Conservation (phyloP, 2,888 invertebrate species). For the Metellina segmentata region DNA sequence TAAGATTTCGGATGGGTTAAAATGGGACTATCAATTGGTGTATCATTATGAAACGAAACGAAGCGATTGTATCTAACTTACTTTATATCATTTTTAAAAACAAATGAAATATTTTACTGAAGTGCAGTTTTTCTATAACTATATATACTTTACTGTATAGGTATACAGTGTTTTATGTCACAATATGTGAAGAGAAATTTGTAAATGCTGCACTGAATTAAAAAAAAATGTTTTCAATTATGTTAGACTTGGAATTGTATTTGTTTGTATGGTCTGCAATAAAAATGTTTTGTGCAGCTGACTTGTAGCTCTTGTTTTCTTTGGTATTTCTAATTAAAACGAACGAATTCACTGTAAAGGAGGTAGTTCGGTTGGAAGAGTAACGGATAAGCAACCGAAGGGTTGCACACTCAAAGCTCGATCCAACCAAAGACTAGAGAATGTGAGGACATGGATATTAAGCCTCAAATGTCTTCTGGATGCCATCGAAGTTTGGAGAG, state of each 20-base stretch:
- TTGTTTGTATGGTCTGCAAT: conserved; percentile 42
- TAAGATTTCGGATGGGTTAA: not conserved
- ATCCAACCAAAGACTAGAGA: too few species aligned
- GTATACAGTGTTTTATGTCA: not conserved
- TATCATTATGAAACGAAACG: too few species aligned
- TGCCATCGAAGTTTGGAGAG: too few species aligned
- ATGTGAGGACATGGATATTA: too few species aligned
- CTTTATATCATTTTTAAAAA: not conserved
- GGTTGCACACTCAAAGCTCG: too few species aligned
- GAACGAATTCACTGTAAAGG: too few species aligned
- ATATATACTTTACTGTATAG: not conserved
- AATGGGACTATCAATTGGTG: not conserved
- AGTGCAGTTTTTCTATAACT: not conserved
- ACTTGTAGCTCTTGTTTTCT: not conserved
- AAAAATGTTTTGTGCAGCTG: conserved; percentile 49
- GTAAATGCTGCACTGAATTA: conserved; percentile 8
- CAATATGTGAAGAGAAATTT: not conserved
- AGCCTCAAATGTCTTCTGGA: too few species aligned
- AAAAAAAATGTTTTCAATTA: not conserved
- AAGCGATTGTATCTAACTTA: too few species aligned
- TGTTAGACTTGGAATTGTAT: conserved; percentile 9
- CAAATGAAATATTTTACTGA: not conserved
- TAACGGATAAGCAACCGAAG: too few species aligned
- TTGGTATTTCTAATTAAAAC: not conserved
- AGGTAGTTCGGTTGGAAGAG: too few species aligned